phyloP scores from a whole-genome alignment of 2,113 vertebrate species.

The Gobius niger region DNA sequence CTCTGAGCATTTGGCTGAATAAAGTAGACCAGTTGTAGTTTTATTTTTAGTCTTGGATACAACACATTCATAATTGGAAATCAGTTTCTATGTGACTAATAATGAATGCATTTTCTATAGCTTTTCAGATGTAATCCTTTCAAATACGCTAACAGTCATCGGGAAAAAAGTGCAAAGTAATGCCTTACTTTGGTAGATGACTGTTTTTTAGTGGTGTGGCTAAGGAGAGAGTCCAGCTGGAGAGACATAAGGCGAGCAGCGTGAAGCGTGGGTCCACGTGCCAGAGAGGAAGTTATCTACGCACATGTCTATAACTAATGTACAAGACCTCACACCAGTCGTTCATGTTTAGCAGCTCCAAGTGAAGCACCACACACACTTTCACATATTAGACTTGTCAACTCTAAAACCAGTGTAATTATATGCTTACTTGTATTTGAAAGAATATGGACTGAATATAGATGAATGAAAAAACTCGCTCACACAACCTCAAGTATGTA shows the following conservation, averaged over 20 bases:
- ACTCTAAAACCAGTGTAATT: too few species aligned
- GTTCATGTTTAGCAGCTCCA: constrained; percentile 38
- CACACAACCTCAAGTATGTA: too few species aligned
- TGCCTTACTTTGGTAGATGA: constrained; percentile 27
- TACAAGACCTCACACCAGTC: constrained; percentile 42
- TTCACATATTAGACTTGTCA: not conserved
- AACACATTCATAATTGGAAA: not conserved
- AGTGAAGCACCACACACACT: not conserved
- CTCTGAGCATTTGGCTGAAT: constrained; percentile 19
- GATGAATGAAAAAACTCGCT: too few species aligned
- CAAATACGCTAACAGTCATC: constrained; percentile 14
- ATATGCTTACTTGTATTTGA: too few species aligned
- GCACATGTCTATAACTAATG: constrained; percentile 53
- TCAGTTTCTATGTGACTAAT: not conserved
- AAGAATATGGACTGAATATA: too few species aligned
- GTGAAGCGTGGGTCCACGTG: constrained; percentile 56
- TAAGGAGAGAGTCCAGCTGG: constrained; percentile 70
- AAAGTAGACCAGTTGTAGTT: constrained; percentile 11
- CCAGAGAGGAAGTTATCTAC: constrained; percentile 73
- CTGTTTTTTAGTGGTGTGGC: constrained; percentile 49
- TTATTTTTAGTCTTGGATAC: not conserved
- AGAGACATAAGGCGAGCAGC: constrained; percentile 78
- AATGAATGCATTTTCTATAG: not conserved
- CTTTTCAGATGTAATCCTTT: constrained; percentile 13
- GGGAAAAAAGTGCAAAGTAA: constrained; percentile 16